Base-by-base conservation (phyloP, 2,113 vertebrate species). In the Mus pahari region DNA sequence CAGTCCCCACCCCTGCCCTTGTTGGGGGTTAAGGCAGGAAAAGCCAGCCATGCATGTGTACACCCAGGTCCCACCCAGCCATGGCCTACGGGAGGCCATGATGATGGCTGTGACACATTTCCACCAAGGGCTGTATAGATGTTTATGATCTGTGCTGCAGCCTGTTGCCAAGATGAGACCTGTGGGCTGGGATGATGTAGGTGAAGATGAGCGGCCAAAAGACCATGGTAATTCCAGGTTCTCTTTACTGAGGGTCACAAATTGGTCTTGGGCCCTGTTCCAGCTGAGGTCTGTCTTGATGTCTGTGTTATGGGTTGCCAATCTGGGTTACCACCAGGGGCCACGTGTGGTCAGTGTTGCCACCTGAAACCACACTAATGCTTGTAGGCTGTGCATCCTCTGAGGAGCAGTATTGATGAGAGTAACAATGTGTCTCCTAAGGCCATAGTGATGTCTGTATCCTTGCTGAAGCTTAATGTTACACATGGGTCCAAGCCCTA, bases 61-160 rank as follows among this genome's bases (percentile, higher is more conserved):
- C 36, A 33, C 70, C 36, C 17, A 71, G 17, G 33, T 19, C 36
- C 6, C 17, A n/a, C 7, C 16, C 14, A n/a, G 36, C 7, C 5
- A 9, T 71, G 36, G 3, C 36, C 17, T 19, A 7, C 36, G n/a
- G 36, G 17, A 71, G 70, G 31, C 68, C 33, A n/a, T 36, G 70
- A 71, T 71, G 70, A 71, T 71, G 36, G 19, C 17, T 71, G 7
- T 71, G 36, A 9, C 70, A n/a, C 70, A 36, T 71, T 71, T 71
- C 70, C 7, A n/a, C 17, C 0, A 0, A 71, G 7, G 2, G 7
- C 7, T 71, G 0, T 71, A 36, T n/a, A 2, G 70, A 71, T 20
- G 16, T 71, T 5, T n/a, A 7, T 36, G 36, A 1, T 71, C 36
- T 20, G 16, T n/a, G 70, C 17, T n/a, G 70, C 13, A 14, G 13